Evolutionary conservation across 1,140 invertebrate genomes (phyloP), one percentile per base, ranked within the genome.

Genomic region (Drosophila erecta): DNA sequence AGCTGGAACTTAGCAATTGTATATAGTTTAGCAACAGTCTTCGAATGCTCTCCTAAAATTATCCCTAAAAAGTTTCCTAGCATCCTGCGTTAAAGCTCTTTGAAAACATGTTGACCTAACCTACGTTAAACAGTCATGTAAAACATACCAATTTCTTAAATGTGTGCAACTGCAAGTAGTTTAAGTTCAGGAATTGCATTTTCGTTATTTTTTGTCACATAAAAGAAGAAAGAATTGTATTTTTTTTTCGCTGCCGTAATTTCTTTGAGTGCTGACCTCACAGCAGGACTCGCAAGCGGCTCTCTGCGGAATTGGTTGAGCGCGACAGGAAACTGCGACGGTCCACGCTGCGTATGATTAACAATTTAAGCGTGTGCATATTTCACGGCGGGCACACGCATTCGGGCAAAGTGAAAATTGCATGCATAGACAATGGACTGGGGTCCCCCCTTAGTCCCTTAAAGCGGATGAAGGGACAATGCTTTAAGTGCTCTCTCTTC

Each of bases 281-380:
- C n/a, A 47, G 33, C 33, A 50, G 59, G 35, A 61, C 64, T 46
- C 14, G 12, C 14, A n/a, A 12, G 24, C 40, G 55, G 65, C 67
- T 71, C 65, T 71, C 43, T 37, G 2, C 50, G 30, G 67, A 49
- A 71, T 71, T 71, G 65, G 67, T 49, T 70, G 64, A 44, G 59
- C 59, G 70, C 70, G 51, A 49, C 30, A 40, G 59, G 59, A 75
- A 65, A 24, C 24, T 20, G 60, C 64, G 49, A 40, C 46, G 59
- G 81, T 59, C 67, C 81, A 85, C 81, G 38, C 67, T 81, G 81
- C 81, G 79, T 87, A 86, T 86, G 83, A 86, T 86, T 86, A 81
- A 87, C 79, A 87, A 81, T 87, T 86, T 67, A 75, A 83, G 55
- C 49, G 60, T 58, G 75, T 76, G 75, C 79, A 86, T 87, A 85